Conservation (phyloP, 2,797 vertebrate genomes). For the Crocodylus rhombifer region DNA sequence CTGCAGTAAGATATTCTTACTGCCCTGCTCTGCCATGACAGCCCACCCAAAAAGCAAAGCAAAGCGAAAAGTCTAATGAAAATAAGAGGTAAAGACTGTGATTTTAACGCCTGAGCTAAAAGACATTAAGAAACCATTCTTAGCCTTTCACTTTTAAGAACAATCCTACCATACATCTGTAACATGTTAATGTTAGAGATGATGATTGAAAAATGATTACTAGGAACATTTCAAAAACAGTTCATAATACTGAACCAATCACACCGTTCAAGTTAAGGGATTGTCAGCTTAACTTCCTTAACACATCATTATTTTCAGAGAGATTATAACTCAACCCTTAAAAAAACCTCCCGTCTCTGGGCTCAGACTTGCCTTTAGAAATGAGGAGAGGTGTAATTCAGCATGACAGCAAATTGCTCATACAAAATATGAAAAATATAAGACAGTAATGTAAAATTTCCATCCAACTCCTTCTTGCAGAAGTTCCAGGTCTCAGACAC, state of each 20-base stretch:
- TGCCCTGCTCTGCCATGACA: too few relatives aligned
- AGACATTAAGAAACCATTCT: slow-evolving; percentile 2
- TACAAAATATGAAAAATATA: background rate
- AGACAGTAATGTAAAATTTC: background rate
- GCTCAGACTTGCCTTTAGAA: slow-evolving; percentile 12
- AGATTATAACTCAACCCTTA: slow-evolving; percentile 26
- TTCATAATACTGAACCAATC: background rate
- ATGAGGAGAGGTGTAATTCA: background rate
- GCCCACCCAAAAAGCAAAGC: background rate
- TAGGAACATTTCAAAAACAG: slow-evolving; percentile 37
- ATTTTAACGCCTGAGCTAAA: background rate
- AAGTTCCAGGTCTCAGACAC: background rate
- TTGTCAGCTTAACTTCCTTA: slow-evolving; percentile 22
- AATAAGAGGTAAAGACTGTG: background rate
- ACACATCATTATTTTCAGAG: slow-evolving; percentile 33
- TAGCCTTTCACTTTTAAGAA: slow-evolving; percentile 19
- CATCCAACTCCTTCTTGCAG: background rate
- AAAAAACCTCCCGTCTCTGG: background rate
- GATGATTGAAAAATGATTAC: slow-evolving; percentile 25
- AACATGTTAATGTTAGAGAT: slow-evolving; percentile 25
- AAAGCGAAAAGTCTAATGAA: background rate
- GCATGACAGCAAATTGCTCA: slow-evolving; percentile 18
- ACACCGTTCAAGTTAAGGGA: background rate
- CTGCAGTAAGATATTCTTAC: too few relatives aligned
- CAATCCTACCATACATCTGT: slow-evolving; percentile 11